Base-by-base conservation (phyloP, 2,888 invertebrate species). In the Apotomis betuletana region DNA sequence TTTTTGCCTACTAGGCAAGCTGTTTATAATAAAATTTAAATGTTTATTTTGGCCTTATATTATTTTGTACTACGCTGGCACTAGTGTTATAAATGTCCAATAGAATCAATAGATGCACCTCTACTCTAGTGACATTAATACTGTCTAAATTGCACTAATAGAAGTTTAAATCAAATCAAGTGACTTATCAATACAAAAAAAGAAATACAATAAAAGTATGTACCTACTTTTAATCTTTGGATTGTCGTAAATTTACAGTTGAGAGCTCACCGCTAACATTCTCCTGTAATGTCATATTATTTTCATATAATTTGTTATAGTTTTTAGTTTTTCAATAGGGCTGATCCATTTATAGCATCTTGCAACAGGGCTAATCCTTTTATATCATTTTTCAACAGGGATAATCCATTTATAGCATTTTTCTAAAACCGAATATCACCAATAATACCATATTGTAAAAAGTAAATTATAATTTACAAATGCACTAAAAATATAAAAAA, bases 31-130 rank as follows among this genome's bases (percentile, higher is more conserved):
- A 49, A 62, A 57, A 55, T 55, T 64, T 9, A 57, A 54, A 57
- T 57, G 69, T 55, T 69, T 69, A 69, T 69, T 71, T 67, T 67
- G 61, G 71, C 71, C 71, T 71, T 62, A 61, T 13, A 59, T 70
- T 61, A 55, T 61, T 71, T 67, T 51, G 15, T 55, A 60, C 41
- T 55, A 60, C 41, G 51, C 55, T 69, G 52, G 58, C 36, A 63
- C 41, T 70, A 70, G 52, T 60, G 38, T 51, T 51, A 61, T n/a
- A 49, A 3, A 52, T 69, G 46, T 49, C 55, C 46, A 38, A 49
- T 61, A 69, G 6, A 46, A 13, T 12, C 60, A 61, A 62, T 57
- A 62, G 67, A 44, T 58, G 57, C 71, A 71, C 67, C 61, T 41
- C 51, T 71, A 1, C 61, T 41, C 51, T 27, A 71, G 44, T 36